Base-by-base conservation (phyloP, 2,797 vertebrate genomes). In the Sorex maritimensis region DNA sequence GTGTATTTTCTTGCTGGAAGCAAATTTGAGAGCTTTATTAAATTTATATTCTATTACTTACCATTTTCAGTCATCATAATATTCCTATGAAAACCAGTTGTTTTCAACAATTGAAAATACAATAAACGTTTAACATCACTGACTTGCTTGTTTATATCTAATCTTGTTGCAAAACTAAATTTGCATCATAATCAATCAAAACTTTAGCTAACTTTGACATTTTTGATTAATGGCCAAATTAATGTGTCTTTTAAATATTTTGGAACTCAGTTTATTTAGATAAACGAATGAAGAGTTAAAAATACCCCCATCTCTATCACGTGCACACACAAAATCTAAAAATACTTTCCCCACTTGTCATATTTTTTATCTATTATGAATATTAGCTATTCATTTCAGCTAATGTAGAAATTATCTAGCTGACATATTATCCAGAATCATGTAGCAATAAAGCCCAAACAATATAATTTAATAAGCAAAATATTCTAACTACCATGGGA, bases 401-500 rank as follows among this genome's bases (percentile, higher is more conserved):
- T 95, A 88, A 84, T 63, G 24, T 81, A 67, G 15, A 86, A 67
- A 67, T 86, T 88, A 68, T 15, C n/a, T 68, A 58, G 26, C 30
- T 89, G 12, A 80, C 68, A 92, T 75, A 94, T 58, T 87, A 87
- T 34, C 46, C n/a, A 91, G 21, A 90, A 88, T 91, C 63, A 79
- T 38, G 15, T 63, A 94, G 68, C 28, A 86, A 90, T 69, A 78
- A 83, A 55, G 12, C 10, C 41, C 41, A 91, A 83, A 90, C 4
- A 86, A 86, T 88, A 41, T 86, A 93, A 90, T 81, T 81, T 74
- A 88, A 86, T 92, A 82, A 28, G 75, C 38, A 80, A 91, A 95
- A 91, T 52, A 41, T 2, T 78, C 17, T 80, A 85, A 95, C 92
- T 28, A 90, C 15, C 21, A 49, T 41, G 63, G 11, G 34, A 41